Percentiles rank a stretch among this genome's conserved stretches.
Conservation (phyloP, 2,113 vertebrate genomes). For the Lipotes vexillifer region DNA sequence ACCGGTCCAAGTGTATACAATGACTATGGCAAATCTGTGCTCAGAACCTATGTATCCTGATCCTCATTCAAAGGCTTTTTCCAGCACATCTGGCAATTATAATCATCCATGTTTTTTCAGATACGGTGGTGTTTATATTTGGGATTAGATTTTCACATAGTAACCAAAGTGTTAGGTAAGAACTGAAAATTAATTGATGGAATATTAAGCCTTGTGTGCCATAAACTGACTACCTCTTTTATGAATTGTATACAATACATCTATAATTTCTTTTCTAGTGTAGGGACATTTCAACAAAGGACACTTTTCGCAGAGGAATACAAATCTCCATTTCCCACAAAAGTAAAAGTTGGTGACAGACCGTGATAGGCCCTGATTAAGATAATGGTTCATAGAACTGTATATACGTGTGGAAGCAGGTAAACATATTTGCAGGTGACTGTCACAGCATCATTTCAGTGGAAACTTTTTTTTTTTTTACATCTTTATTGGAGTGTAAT, state of each 20-base stretch:
- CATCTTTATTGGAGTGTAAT: too few relatives aligned
- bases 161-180: neutral
- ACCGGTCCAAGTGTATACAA: neutral
- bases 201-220: neutral
- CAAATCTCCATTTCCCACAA: neutral
- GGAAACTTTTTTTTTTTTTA: neutral
- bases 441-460: neutral
- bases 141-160: neutral
- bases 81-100: neutral
- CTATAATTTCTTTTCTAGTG: neutral
- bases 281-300: neutral
- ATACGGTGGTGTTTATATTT: neutral
- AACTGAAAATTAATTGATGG: neutral
- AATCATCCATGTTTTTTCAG: neutral
- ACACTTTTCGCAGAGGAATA: neutral
- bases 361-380: neutral
- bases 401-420: fast-evolving
- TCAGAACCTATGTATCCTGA: neutral
- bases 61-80: neutral
- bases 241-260: neutral
- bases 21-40: neutral
- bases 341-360: neutral
- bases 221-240: neutral
- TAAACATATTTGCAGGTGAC: neutral
- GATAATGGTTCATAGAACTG: neutral